Conservation (phyloP, 2,888 invertebrate species). For the Seira sanloemensis region DNA sequence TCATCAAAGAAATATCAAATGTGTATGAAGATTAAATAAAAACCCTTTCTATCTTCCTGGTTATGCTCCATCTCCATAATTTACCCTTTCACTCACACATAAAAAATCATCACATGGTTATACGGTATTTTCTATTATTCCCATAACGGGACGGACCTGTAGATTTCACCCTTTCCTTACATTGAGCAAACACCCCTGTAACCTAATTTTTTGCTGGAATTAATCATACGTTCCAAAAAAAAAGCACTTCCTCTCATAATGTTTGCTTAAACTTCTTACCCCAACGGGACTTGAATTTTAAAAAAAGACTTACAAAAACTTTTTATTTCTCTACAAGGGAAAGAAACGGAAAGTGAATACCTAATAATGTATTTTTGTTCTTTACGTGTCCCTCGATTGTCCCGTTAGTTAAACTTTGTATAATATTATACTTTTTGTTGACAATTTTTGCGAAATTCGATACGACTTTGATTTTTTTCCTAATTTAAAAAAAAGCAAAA, state of each 20-base stretch:
- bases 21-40: background rate
- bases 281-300: background rate
- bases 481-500: background rate
- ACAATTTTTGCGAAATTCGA: conserved; percentile 55
- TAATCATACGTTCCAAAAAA: background rate
- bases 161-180: background rate
- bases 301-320: background rate
- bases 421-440: conserved; percentile 11
- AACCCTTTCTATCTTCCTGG: conserved; percentile 9
- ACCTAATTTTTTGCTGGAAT: conserved; percentile 4
- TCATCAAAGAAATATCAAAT: background rate
- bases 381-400: background rate
- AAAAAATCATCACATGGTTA: background rate
- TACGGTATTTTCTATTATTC: background rate
- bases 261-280: background rate
- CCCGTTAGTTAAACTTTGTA: conserved; percentile 6
- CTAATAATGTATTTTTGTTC: no score
- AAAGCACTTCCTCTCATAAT: background rate
- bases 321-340: background rate
- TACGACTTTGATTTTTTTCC: conserved; percentile 1
- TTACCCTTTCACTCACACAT: background rate
- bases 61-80: conserved; percentile 7
- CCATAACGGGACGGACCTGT: background rate
- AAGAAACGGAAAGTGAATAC: conserved; percentile 46
- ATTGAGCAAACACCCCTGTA: background rate